A percentile compares a stretch with the other conserved stretches of the same genome.
These are phyloP conservation scores for Muntiacus reevesi DNA, from an alignment of 2,113 vertebrate genomes.

Conservation along the genomic window DNA sequence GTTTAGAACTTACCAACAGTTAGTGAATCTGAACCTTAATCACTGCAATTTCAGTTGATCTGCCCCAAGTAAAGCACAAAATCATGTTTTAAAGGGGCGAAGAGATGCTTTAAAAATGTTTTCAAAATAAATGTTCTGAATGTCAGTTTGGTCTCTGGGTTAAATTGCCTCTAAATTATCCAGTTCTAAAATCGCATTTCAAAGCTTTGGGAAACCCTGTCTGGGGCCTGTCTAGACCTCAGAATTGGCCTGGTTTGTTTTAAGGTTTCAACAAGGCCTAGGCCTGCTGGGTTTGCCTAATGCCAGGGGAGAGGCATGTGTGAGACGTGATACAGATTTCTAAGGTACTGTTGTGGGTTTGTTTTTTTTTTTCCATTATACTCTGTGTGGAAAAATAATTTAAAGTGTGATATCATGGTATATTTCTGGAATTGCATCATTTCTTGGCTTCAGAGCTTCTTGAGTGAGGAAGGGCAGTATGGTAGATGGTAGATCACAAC, in stretches of 20 bases:
- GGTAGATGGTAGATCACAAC: not conserved
- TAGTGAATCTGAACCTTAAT: not conserved
- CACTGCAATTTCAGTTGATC: not conserved
- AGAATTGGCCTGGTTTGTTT: constrained; percentile 68
- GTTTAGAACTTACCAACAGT: not conserved
- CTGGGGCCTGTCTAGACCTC: constrained; percentile 70
- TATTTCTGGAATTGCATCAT: constrained; percentile 22
- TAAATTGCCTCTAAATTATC: constrained; percentile 63
- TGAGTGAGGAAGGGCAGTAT: not conserved
- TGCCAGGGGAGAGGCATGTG: not conserved
- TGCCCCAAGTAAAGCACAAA: constrained; percentile 17
- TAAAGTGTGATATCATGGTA: constrained; percentile 38
- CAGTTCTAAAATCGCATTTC: constrained; percentile 59
- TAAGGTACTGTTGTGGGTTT: not conserved
- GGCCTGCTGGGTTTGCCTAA: not conserved
- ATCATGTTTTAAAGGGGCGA: constrained; percentile 36
- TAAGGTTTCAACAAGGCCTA: constrained; percentile 44
- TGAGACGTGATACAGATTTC: not conserved
- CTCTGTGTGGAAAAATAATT: constrained; percentile 38
- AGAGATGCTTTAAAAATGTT: constrained; percentile 58
- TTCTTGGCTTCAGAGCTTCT: not conserved
- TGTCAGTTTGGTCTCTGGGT: constrained; percentile 56
- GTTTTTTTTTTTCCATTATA: constrained; percentile 25
- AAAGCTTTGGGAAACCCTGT: constrained; percentile 63
- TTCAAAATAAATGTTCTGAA: constrained; percentile 64